A percentile compares a stretch with the other conserved stretches of the same genome.
phyloP scores from a whole-genome alignment of 2,113 vertebrate genomes.

The Gallinago media region DNA sequence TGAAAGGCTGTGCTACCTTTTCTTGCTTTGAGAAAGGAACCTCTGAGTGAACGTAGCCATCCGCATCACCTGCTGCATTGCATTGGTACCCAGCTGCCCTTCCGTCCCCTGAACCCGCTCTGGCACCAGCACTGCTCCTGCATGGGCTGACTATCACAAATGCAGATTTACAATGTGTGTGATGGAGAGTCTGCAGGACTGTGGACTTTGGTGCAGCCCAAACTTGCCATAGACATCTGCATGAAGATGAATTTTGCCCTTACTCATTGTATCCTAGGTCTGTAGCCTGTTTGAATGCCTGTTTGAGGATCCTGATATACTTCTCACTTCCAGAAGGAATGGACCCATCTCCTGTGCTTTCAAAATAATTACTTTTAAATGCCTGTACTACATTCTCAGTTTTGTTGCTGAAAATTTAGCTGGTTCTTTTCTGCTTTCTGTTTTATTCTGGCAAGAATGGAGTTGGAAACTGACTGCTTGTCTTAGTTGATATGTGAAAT shows the following conservation, averaged over 20 bases:
- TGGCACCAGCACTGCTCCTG: not conserved
- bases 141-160: not conserved
- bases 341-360: not conserved
- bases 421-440: not conserved
- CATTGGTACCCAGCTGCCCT: not conserved
- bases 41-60: not conserved
- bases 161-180: rapidly evolving
- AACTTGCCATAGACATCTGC: not conserved
- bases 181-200: not conserved
- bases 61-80: not conserved
- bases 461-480: not conserved
- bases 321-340: not conserved
- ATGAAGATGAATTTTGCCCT: not conserved
- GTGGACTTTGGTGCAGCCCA: not conserved
- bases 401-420: not conserved
- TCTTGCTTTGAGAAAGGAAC: not conserved
- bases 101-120: not conserved
- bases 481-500: not conserved
- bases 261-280: not conserved
- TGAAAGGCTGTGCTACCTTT: not conserved
- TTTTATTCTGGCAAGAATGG: not conserved
- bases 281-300: not conserved
- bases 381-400: not conserved
- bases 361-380: not conserved
- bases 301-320: not conserved